These are phyloP conservation scores for Trichonephila inaurata DNA, from an alignment of 1,140 invertebrate genomes.

Conservation along the genomic window DNA sequence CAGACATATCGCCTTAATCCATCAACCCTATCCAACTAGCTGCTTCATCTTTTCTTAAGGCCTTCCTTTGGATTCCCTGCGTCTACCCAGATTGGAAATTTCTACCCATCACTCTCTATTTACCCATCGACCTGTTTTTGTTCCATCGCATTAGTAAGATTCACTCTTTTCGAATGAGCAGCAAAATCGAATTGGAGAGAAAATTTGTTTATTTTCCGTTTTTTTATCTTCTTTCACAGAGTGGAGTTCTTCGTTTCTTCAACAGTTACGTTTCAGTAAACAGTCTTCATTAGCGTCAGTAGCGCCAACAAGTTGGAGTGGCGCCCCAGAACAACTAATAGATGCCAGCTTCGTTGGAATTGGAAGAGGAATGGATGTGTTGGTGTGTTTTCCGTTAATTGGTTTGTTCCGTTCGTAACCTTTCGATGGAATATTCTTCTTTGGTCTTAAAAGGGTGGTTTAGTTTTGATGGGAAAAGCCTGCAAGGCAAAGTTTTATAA, in stretches of 20 bases:
- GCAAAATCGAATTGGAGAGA: slow-evolving; percentile 27
- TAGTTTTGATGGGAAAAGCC: too few relatives aligned
- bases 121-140: slow-evolving; percentile 24
- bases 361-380: slow-evolving; percentile 20
- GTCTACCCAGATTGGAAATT: not conserved
- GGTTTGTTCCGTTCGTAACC: not conserved
- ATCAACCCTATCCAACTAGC: slow-evolving; percentile 29
- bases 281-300: slow-evolving; percentile 27
- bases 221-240: not conserved
- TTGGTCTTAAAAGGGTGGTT: too few relatives aligned
- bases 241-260: not conserved
- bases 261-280: slow-evolving; percentile 11
- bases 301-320: slow-evolving; percentile 29
- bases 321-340: not conserved
- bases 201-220: slow-evolving; percentile 21
- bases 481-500: too few relatives aligned
- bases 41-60: slow-evolving; percentile 10
- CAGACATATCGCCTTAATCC: slow-evolving; percentile 28
- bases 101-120: slow-evolving; percentile 26
- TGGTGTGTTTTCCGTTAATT: slow-evolving; percentile 22
- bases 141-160: not conserved
- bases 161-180: slow-evolving; percentile 22
- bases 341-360: not conserved
- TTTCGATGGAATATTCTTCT: too few relatives aligned
- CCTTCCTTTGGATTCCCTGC: not conserved